A percentile compares a stretch with the other conserved stretches of the same genome.
Conservation (phyloP, 2,797 vertebrate species). For the Neopelma chrysocephalum region DNA sequence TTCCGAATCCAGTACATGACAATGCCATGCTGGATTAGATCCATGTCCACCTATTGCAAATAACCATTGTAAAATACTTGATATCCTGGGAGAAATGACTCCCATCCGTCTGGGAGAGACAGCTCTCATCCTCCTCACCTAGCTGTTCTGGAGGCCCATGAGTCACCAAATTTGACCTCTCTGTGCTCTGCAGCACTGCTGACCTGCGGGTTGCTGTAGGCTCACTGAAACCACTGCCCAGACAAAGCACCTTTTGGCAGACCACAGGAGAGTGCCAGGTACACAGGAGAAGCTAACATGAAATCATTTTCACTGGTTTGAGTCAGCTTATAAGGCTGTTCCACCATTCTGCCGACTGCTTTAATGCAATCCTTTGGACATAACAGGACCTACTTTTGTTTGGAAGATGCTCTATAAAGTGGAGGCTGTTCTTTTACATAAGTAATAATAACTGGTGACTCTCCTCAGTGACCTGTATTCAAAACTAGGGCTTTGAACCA, state of each 20-base stretch:
- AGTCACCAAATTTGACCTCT: neutral
- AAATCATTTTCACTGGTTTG: neutral
- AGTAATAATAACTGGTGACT: neutral
- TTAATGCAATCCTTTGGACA: neutral
- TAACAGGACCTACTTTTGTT: neutral
- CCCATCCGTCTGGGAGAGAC: neutral
- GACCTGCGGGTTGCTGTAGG: accelerated
- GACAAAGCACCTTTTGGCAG: neutral
- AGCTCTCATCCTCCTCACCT: neutral
- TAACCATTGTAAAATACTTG: neutral
- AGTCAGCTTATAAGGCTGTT: neutral
- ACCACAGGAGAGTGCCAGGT: neutral
- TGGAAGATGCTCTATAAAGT: neutral
- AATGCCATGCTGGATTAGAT: neutral
- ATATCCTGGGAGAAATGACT: neutral
- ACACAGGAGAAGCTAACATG: neutral
- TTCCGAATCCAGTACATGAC: neutral
- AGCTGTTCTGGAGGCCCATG: neutral
- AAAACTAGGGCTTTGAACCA: neutral
- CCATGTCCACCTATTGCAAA: neutral
- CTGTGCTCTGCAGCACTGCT: neutral
- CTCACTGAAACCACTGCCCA: neutral
- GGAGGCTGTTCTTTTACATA: neutral
- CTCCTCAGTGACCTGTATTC: neutral
- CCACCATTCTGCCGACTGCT: neutral